phyloP scores from a whole-genome alignment of 1,140 invertebrate genomes.

The Megalonaias nervosa region DNA sequence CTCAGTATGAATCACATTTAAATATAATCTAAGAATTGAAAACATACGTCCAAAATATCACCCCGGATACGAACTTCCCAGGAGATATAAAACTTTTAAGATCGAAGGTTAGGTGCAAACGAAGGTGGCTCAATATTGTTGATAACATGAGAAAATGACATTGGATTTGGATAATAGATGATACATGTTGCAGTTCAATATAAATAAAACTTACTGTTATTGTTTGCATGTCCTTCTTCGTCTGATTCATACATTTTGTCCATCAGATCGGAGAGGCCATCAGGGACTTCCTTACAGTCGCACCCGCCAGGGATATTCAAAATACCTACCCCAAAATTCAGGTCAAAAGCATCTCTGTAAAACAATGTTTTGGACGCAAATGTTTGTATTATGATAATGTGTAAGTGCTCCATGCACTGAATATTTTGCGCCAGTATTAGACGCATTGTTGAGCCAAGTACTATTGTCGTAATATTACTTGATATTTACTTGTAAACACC shows the following conservation, averaged over 20 bases:
- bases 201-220: neutral
- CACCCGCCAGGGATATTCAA: conserved; percentile 86
- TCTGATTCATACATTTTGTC: conserved; percentile 30
- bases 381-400: neutral
- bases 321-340: conserved; percentile 91
- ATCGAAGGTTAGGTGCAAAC: neutral
- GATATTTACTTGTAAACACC: too few species aligned
- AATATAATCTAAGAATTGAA: too few species aligned
- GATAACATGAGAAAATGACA: neutral
- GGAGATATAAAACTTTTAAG: too few species aligned
- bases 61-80: too few species aligned
- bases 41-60: too few species aligned
- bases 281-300: conserved; percentile 78
- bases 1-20: too few species aligned
- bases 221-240: conserved; percentile 15
- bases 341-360: conserved; percentile 89
- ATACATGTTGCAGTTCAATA: neutral
- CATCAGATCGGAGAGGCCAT: conserved; percentile 9
- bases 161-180: neutral
- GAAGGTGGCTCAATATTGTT: neutral
- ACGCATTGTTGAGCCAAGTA: neutral
- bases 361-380: neutral
- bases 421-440: neutral
- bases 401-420: neutral
- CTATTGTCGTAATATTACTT: neutral